Conservation (phyloP, 23 tunicate genomes). For the Corella eumyota region DNA sequence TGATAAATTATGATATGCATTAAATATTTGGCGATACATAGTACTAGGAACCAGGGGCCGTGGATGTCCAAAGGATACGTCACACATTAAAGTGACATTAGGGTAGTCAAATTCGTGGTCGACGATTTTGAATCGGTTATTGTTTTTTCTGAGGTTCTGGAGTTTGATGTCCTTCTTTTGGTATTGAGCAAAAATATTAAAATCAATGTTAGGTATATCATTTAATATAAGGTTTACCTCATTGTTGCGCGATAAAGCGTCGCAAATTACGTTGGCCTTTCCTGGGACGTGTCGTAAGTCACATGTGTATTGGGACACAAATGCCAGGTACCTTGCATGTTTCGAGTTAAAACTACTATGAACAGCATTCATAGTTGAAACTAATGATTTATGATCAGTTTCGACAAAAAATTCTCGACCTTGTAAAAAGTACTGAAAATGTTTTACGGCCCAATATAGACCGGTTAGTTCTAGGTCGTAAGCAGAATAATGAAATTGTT, state of each 20-base stretch:
- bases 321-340: conserved; percentile 1
- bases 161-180: background rate
- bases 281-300: conserved; percentile 3
- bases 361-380: background rate
- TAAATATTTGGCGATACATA: background rate
- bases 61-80: background rate
- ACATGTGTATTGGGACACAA: background rate
- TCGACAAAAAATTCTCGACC: background rate
- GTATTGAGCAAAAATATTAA: background rate
- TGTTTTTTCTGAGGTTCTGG: background rate
- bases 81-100: background rate
- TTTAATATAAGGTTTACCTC: background rate
- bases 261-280: background rate
- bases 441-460: background rate
- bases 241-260: conserved; percentile 1
- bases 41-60: conserved; percentile 6
- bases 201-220: background rate
- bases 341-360: background rate
- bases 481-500: conserved; percentile 1
- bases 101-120: background rate
- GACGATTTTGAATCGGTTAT: background rate
- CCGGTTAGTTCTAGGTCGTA: background rate
- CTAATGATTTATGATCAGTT: conserved; percentile 8
- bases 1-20: background rate
- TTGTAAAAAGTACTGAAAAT: background rate